Evolutionary conservation across 1,140 invertebrate genomes (phyloP), one percentile per base, ranked within the genome.

Genomic region (Aricia agestis): DNA sequence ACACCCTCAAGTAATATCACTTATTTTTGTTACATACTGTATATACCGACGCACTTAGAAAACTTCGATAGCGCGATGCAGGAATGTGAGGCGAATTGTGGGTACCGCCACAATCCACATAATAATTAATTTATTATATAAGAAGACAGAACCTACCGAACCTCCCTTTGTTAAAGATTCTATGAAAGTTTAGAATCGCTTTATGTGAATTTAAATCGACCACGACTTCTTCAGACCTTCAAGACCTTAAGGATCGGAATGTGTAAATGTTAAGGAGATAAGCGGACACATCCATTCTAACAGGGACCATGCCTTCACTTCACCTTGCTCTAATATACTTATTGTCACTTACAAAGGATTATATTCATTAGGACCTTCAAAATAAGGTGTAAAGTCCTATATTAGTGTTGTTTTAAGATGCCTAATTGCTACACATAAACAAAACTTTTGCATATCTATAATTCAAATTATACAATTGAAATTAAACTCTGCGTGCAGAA

Each of bases 371-470:
- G 36, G 36, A 19, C 18, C 1, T 11, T 7, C 10, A 19, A 19
- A 25, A 6, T 63, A 63, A 25, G 19, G 59, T 25, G 18, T 6
- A 63, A 63, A 63, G 9, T 63, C 17, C 59, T 6, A 25, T 31
- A 19, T 11, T 5, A 17, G 10, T 63, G 19, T 59, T 17, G 19
- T 59, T 19, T 31, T 19, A 63, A 19, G 59, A 63, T 63, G 18
- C 18, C 18, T 63, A 63, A 63, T 63, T 63, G 59, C 19, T 63
- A 19, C 7, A 63, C 19, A 63, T 63, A 63, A 25, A 25, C 59
- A 19, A 63, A 25, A 63, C 19, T 63, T 63, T 63, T 18, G 59
- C 18, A 19, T 63, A 63, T 63, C 19, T 63, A 25, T 63, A 19
- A 31, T 25, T 63, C 6, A 19, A 19, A 3, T 19, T 0, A 4